Evolutionary conservation across 2,888 invertebrate species (phyloP).

Genomic region (Philereme transversata): DNA sequence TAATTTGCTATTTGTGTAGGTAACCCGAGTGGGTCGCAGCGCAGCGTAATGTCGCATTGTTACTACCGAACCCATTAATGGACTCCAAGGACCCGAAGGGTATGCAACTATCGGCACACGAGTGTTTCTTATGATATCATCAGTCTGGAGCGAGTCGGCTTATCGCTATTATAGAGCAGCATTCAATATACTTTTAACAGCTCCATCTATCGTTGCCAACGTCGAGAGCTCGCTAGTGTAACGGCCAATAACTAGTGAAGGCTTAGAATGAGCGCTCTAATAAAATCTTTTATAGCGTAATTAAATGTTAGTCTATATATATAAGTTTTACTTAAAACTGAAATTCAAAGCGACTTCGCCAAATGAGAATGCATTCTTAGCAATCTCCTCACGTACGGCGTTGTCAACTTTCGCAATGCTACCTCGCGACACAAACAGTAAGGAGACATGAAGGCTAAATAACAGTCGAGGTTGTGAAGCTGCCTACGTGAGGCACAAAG

Average conservation of each 20-base stretch:
- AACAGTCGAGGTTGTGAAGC: constrained; percentile 60
- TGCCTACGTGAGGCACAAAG: constrained; percentile 54
- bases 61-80: constrained; percentile 65
- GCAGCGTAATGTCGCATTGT: constrained; percentile 68
- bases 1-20: constrained; percentile 70
- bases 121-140: constrained; percentile 59
- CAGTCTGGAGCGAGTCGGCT: constrained; percentile 39
- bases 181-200: constrained; percentile 53
- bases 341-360: constrained; percentile 59
- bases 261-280: constrained; percentile 41
- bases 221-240: constrained; percentile 39
- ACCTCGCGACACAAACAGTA: constrained; percentile 73
- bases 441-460: constrained; percentile 75
- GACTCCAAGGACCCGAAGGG: constrained; percentile 58
- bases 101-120: constrained; percentile 58
- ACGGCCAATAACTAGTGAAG: constrained; percentile 43
- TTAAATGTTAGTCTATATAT: constrained; percentile 46
- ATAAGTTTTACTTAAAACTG: constrained; percentile 50
- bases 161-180: constrained; percentile 44
- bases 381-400: constrained; percentile 73
- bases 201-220: constrained; percentile 44
- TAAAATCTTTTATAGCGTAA: constrained; percentile 47
- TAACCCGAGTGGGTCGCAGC: constrained; percentile 57
- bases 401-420: constrained; percentile 81
- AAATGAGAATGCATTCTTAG: constrained; percentile 65